Conservation (phyloP, 2,888 invertebrate species). For the Ophioninae sp. region DNA sequence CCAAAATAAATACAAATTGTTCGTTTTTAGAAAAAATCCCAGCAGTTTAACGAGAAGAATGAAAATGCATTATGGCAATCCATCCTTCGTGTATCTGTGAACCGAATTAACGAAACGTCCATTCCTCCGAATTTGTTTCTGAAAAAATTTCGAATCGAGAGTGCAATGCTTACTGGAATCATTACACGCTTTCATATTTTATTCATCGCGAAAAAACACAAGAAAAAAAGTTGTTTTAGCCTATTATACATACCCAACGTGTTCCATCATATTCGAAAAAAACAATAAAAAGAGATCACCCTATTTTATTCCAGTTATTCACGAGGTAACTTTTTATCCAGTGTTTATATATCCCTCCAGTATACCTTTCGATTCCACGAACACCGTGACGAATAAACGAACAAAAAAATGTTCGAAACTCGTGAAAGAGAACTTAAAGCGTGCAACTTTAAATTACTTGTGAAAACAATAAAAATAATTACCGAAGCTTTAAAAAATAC, state of each 20-base stretch:
- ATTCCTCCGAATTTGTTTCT: background rate
- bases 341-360: background rate
- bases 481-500: too few species aligned
- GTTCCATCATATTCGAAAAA: too few species aligned
- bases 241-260: too few species aligned
- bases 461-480: too few species aligned
- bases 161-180: background rate
- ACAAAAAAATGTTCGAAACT: background rate
- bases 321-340: background rate
- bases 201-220: background rate
- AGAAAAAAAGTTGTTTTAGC: background rate
- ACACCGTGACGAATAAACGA: background rate
- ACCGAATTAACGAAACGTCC: background rate
- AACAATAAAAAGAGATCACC: background rate
- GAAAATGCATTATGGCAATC: background rate
- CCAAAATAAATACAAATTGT: background rate
- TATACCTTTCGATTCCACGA: background rate
- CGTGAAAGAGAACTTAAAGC: background rate
- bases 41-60: background rate
- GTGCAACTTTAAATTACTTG: background rate
- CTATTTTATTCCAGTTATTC: too few species aligned
- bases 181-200: background rate
- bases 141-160: background rate
- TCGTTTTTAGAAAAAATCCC: background rate
- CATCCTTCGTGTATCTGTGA: background rate